Percentiles rank a stretch among this genome's conserved stretches.
phyloP scores from a whole-genome alignment of 2,113 vertebrate species.

The Callocephalon fimbriatum region DNA sequence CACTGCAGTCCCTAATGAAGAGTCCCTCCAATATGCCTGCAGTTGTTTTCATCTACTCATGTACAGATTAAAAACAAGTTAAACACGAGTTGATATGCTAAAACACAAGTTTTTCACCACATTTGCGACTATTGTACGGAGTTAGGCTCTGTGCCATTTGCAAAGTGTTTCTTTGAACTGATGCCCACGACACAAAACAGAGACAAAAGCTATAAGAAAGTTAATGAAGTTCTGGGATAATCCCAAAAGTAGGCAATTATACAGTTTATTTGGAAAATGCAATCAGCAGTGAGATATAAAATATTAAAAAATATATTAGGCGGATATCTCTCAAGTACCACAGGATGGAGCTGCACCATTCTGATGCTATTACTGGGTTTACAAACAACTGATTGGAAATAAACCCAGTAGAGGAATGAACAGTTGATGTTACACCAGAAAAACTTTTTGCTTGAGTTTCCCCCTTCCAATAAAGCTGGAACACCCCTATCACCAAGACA shows the following conservation, averaged over 20 bases:
- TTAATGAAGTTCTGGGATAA: not conserved
- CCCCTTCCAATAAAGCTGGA: rapidly evolving
- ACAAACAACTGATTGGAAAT: not conserved
- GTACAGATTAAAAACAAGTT: not conserved
- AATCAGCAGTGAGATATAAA: not conserved
- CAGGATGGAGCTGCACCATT: not conserved
- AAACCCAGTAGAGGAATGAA: not conserved
- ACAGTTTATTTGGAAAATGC: not conserved
- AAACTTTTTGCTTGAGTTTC: not conserved
- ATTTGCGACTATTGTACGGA: not conserved
- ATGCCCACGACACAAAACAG: not conserved
- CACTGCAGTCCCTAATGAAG: no score
- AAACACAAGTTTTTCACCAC: not conserved
- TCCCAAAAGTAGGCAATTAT: not conserved
- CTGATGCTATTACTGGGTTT: not conserved
- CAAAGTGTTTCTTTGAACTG: not conserved
- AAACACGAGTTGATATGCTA: not conserved
- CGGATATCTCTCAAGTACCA: not conserved
- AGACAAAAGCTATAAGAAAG: not conserved
- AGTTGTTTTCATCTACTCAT: not conserved
- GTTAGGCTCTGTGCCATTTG: not conserved
- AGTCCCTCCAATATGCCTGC: no score
- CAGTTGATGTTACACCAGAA: not conserved
- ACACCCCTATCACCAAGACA: not conserved
- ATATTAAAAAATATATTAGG: not conserved